Evolutionary conservation across 2,797 vertebrate species (phyloP).

Genomic region (Phaenicophaeus curvirostris): DNA sequence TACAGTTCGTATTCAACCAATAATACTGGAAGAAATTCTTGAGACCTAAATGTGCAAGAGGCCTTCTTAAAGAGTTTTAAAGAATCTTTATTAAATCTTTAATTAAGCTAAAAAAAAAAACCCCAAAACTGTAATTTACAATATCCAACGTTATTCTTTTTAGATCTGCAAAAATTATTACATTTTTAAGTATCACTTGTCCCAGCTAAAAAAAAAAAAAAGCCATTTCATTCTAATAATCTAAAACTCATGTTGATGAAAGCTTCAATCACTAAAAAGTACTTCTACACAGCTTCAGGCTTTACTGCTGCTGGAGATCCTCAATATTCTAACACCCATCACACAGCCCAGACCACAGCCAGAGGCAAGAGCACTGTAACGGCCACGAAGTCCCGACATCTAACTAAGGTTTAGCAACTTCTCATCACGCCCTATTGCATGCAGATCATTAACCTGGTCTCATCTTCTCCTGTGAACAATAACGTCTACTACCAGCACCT

Average conservation of each 20-base stretch:
- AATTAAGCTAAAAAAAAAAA: neutral
- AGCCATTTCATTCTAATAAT: neutral
- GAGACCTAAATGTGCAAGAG: neutral
- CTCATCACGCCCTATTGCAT: rapidly evolving
- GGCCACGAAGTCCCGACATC: neutral
- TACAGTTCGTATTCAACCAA: neutral
- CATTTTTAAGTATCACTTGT: neutral
- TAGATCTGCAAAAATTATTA: neutral
- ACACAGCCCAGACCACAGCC: neutral
- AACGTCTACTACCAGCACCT: neutral
- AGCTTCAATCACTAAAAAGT: neutral
- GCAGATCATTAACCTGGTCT: neutral
- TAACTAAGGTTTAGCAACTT: neutral
- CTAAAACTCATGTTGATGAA: neutral
- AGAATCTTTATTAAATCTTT: neutral
- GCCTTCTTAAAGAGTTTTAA: neutral
- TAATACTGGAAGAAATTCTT: neutral
- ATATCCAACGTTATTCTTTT: neutral
- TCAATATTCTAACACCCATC: neutral
- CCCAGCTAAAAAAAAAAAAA: neutral
- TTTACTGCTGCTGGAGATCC: neutral
- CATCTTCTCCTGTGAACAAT: rapidly evolving
- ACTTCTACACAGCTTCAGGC: neutral
- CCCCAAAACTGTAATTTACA: neutral
- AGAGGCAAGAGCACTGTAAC: neutral